Conservation (phyloP, 2,888 invertebrate species). For the Cephalotes varians region DNA sequence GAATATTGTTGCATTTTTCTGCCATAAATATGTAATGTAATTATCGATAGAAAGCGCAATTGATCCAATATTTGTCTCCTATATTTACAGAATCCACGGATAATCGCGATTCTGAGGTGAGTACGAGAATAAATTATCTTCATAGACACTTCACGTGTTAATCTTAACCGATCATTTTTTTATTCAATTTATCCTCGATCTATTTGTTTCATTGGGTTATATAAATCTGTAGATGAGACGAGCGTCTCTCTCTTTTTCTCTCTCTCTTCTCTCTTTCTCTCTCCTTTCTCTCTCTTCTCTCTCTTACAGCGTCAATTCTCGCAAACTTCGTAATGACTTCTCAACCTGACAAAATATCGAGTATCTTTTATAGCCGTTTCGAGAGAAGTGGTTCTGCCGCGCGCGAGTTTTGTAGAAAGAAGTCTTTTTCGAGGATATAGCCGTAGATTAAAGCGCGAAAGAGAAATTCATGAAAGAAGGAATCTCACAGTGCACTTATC, state of each 20-base stretch:
- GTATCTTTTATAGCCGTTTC: slow-evolving; percentile 14
- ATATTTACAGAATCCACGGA: slow-evolving; percentile 75
- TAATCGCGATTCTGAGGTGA: slow-evolving; percentile 78
- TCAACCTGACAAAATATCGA: background rate
- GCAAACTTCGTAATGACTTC: background rate
- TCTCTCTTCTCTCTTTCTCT: no score
- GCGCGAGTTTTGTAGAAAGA: background rate
- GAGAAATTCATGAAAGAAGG: slow-evolving; percentile 30
- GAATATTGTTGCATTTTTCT: background rate
- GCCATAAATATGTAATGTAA: background rate
- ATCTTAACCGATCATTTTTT: background rate
- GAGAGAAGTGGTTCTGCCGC: background rate
- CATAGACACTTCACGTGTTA: background rate
- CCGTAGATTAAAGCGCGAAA: slow-evolving; percentile 43
- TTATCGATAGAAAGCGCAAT: slow-evolving; percentile 26
- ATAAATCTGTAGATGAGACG: no score
- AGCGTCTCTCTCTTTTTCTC: no score
- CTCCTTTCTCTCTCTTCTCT: no score
- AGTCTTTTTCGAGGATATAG: slow-evolving; percentile 18
- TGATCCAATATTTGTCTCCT: slow-evolving; percentile 64
- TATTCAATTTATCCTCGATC: background rate
- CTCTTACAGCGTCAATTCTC: background rate
- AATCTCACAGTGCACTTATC: slow-evolving; percentile 59
- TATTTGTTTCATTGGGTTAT: no score
- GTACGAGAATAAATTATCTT: slow-evolving; percentile 69